Evolutionary conservation across 2,888 invertebrate genomes (phyloP), one percentile per base, ranked within the genome.

Genomic region (Tromatobia lineatoria): DNA sequence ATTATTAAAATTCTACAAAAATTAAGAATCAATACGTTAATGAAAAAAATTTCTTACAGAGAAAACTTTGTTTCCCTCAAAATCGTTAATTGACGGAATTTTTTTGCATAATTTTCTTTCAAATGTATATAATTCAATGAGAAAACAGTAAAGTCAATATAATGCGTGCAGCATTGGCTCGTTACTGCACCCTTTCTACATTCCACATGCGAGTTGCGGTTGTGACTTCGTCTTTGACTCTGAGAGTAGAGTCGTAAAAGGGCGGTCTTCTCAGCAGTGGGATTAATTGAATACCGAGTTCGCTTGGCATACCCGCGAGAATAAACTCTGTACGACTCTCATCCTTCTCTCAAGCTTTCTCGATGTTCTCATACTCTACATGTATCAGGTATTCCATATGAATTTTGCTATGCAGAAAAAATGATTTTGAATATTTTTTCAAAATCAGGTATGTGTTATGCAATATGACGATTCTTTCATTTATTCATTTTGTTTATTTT

Each of bases 201-300:
- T 73, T 73, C 45, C 73, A 47, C 25, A 25, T 25, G 59, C 25
- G 25, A 54, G 23, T 23, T 20, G 71, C 13, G 54, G 34, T 54
- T 25, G 70, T 34, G 50, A 54, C 70, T 54, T 42, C 42, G 73
- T 25, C 73, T 45, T 61, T 29, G 59, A n/a, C 73, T 29, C 47
- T 73, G 59, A 25, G 45, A 29, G 69, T 45, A 18, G 59, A 73
- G 59, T 73, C 73, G 42, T 73, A 73, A 73, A 73, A 81, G 75
- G 81, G 81, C 85, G 86, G 85, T 82, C 86, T 82, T 82, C 80
- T 80, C 82, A 15, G 77, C 80, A 84, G 81, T 84, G 83, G 85
- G 85, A 88, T 88, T 88, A 86, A 90, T 87, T 83, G 85, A 86
- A 88, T 88, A 85, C 67, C 59, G 59, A 57, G 73, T 73, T 59